Evolutionary conservation across 2,113 vertebrate genomes (phyloP).

Genomic region (Pampusana beccarii): DNA sequence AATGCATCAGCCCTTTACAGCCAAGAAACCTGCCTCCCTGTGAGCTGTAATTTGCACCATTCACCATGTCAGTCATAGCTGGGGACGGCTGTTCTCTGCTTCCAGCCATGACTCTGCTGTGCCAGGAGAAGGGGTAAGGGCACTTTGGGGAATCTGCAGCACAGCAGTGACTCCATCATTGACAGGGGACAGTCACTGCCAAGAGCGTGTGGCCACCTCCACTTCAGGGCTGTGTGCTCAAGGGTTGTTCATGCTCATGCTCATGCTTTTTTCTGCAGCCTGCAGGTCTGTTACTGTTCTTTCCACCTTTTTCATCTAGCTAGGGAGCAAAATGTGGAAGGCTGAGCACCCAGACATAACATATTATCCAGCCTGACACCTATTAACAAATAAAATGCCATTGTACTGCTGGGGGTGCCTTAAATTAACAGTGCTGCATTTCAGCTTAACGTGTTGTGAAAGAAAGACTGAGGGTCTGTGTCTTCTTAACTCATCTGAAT

Average conservation of each 20-base stretch:
- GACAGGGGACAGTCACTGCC: not conserved
- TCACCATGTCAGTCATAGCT: constrained; percentile 4
- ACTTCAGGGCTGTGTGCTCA: accelerated
- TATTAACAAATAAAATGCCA: not conserved
- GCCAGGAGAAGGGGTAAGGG: not conserved
- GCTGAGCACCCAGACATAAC: not conserved
- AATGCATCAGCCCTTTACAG: constrained; percentile 45
- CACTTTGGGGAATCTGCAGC: not conserved
- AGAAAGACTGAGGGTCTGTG: not conserved
- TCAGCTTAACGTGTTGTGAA: not conserved
- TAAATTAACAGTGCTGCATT: not conserved
- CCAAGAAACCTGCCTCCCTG: constrained; percentile 31
- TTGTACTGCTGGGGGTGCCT: not conserved
- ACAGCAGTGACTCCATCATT: accelerated
- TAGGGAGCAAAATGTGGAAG: not conserved
- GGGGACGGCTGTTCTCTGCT: not conserved
- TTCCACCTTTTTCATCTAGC: not conserved
- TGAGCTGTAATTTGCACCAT: constrained; percentile 34
- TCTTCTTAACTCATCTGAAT: not conserved
- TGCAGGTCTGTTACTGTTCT: not conserved
- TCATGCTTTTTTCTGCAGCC: not conserved
- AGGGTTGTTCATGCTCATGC: not conserved
- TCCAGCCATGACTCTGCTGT: not conserved
- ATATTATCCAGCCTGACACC: not conserved
- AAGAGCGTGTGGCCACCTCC: not conserved